These are phyloP conservation scores for Semicossyphus pulcher DNA, from an alignment of 2,113 vertebrate genomes.

Conservation along the genomic window DNA sequence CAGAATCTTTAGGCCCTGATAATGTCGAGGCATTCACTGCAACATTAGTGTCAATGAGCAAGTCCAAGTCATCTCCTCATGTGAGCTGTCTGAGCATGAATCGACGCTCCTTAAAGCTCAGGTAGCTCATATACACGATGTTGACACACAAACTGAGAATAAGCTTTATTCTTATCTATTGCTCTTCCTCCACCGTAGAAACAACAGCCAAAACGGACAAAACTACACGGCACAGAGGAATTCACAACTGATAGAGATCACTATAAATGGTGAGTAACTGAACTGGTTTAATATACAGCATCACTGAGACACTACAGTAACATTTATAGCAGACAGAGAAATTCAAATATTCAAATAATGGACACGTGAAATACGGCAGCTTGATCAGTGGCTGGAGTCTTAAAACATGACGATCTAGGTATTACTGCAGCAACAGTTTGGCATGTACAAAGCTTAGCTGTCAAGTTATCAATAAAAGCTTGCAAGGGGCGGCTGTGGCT, in stretches of 20 bases:
- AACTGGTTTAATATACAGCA: no score
- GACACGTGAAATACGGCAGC: no score
- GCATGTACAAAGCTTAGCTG: no score
- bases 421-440: no score
- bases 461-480: no score
- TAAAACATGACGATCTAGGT: no score
- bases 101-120: conserved; percentile 61
- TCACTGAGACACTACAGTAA: no score
- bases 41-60: conserved; percentile 64
- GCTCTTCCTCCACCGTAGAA: conserved; percentile 48
- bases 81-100: conserved; percentile 62
- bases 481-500: no score
- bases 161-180: neutral
- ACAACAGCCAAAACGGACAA: conserved; percentile 60
- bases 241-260: conserved; percentile 78
- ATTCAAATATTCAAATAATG: no score
- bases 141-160: neutral
- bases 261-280: conserved; percentile 76
- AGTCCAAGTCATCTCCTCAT: conserved; percentile 66
- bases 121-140: conserved; percentile 29
- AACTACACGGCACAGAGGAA: conserved; percentile 59
- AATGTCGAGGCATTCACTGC: conserved; percentile 69
- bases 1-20: conserved; percentile 53
- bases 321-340: no score
- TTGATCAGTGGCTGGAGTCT: no score